These are phyloP conservation scores for Channa maculata DNA, from an alignment of 2,113 vertebrate species.

Conservation along the genomic window DNA sequence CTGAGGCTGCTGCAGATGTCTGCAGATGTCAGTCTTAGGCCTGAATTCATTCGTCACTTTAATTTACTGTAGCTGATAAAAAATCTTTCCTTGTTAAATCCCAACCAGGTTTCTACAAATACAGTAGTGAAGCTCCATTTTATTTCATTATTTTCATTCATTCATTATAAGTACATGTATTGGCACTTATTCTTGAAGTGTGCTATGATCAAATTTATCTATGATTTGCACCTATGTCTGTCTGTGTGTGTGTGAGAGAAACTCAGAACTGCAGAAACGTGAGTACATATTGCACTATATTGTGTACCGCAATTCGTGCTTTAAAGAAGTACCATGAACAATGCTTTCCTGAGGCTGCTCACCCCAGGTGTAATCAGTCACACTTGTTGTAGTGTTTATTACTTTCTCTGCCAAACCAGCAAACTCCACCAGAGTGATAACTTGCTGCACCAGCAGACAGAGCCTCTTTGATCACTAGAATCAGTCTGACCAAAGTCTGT, in stretches of 20 bases:
- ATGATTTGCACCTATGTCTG: not conserved
- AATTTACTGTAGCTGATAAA: not conserved
- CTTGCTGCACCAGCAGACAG: slow-evolving; percentile 66
- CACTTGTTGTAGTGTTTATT: slow-evolving; percentile 54
- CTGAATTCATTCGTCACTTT: not conserved
- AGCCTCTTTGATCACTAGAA: slow-evolving; percentile 66
- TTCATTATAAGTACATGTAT: too few relatives aligned
- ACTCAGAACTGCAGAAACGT: not conserved
- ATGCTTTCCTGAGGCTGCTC: slow-evolving; percentile 38
- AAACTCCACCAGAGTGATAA: slow-evolving; percentile 67
- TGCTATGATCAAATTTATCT: not conserved
- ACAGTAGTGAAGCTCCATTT: too few relatives aligned
- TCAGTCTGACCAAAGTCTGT: slow-evolving; percentile 49
- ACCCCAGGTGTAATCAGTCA: slow-evolving; percentile 46
- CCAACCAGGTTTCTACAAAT: not conserved
- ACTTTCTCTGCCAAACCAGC: slow-evolving; percentile 55
- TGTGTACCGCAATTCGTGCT: not conserved
- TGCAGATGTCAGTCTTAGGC: not conserved
- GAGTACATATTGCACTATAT: slow-evolving; percentile 20
- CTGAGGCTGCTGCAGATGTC: not conserved
- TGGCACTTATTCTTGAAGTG: not conserved
- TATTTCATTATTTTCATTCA: not conserved
- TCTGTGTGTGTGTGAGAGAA: not conserved
- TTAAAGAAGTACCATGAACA: slow-evolving; percentile 38
- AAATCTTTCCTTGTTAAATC: not conserved